These are phyloP conservation scores for Dendrolimus pini DNA, from an alignment of 2,888 invertebrate species.

Conservation along the genomic window DNA sequence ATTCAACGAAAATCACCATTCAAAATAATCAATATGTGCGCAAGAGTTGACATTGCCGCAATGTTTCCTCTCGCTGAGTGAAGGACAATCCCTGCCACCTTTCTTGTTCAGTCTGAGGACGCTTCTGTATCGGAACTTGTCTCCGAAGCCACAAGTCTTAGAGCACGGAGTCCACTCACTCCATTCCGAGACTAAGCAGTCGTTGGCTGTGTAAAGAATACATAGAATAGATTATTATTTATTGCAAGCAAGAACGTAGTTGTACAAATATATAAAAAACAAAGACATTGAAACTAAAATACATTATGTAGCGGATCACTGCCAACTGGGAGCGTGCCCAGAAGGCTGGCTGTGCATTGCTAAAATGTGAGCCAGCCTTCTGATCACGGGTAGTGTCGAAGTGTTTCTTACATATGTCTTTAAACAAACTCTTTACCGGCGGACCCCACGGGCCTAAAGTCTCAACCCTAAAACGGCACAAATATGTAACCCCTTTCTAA, in stretches of 20 bases:
- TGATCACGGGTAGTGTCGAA: background rate
- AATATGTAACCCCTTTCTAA: too few relatives aligned
- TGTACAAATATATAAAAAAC: background rate
- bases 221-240: too few relatives aligned
- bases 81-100: constrained; percentile 78
- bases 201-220: constrained; percentile 76
- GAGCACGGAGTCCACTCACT: constrained; percentile 90
- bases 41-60: constrained; percentile 60
- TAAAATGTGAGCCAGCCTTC: constrained; percentile 9
- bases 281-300: too few relatives aligned
- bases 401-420: too few relatives aligned
- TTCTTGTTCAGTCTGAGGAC: constrained; percentile 83
- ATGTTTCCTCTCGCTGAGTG: constrained; percentile 44
- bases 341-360: constrained; percentile 17
- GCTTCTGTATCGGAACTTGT: constrained; percentile 85
- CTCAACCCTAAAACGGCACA: too few relatives aligned
- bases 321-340: too few relatives aligned
- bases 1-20: constrained; percentile 34
- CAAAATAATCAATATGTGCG: constrained; percentile 54
- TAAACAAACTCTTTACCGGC: too few relatives aligned
- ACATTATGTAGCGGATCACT: too few relatives aligned
- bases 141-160: constrained; percentile 92
- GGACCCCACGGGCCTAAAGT: too few relatives aligned
- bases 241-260: too few relatives aligned
- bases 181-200: constrained; percentile 91